Evolutionary conservation across 2,797 vertebrate genomes (phyloP).

Genomic region (Melanotaenia parkinsoni): DNA sequence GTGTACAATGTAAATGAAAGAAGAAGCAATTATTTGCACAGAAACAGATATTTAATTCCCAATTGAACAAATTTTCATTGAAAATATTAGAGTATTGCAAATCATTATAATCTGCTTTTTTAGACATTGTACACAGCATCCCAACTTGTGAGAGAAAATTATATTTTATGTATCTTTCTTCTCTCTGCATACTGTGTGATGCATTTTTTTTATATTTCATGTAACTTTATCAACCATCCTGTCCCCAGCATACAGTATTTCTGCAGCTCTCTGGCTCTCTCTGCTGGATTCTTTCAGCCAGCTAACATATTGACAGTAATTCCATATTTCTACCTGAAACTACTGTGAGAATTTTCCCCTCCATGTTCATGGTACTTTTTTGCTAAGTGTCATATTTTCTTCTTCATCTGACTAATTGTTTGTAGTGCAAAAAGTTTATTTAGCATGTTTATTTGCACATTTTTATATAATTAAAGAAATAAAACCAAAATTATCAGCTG

Average conservation of each 20-base stretch:
- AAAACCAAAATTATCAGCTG: background rate
- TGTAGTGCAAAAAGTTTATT: background rate
- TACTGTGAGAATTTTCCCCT: background rate
- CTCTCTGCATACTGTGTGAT: background rate
- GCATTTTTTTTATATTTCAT: background rate
- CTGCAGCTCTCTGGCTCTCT: slow-evolving; percentile 29
- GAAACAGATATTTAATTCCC: too few species aligned
- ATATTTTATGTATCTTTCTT: background rate
- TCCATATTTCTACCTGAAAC: background rate
- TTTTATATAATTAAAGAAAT: background rate
- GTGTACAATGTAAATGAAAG: too few species aligned
- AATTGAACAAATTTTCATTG: too few species aligned
- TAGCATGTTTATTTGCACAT: background rate
- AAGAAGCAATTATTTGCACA: too few species aligned
- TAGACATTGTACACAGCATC: too few species aligned
- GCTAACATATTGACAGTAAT: background rate
- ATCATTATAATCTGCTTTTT: too few species aligned
- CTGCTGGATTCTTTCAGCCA: slow-evolving; percentile 36
- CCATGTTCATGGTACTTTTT: background rate
- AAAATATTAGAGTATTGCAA: too few species aligned
- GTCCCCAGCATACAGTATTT: background rate
- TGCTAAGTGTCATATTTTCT: background rate
- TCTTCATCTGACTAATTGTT: background rate
- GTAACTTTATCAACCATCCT: background rate
- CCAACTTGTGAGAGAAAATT: too few species aligned